phyloP scores from a whole-genome alignment of 2,797 vertebrate species.

The Sylvia borin region DNA sequence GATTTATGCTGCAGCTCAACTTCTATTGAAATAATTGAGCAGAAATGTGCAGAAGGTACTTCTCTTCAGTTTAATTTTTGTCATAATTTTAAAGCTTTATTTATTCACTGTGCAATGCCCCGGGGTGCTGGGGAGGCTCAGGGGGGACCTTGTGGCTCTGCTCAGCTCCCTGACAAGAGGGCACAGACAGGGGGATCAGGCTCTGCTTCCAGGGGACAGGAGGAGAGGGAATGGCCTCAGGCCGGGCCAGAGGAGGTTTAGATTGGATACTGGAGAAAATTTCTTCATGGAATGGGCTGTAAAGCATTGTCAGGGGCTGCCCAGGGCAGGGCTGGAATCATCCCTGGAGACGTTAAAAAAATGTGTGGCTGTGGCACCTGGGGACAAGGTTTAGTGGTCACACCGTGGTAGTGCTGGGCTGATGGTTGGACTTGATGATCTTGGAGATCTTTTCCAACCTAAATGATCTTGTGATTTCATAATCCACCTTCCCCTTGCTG shows the following conservation, averaged over 20 bases:
- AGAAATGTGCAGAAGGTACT: neutral
- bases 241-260: fast-evolving
- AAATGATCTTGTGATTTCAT: neutral
- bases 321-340: neutral
- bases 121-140: fast-evolving
- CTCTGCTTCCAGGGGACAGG: neutral
- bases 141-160: neutral
- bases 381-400: neutral
- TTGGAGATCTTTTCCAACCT: neutral
- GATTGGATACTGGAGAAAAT: too few relatives aligned
- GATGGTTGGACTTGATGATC: too few relatives aligned
- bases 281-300: neutral
- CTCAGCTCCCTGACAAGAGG: neutral
- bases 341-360: neutral
- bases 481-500: fast-evolving
- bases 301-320: neutral
- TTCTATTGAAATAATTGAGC: neutral
- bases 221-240: fast-evolving
- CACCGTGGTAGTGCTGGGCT: fast-evolving
- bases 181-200: fast-evolving
- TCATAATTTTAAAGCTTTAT: neutral
- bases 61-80: neutral
- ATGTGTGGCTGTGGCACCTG: neutral
- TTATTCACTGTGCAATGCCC: neutral
- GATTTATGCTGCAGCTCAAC: neutral